Evolutionary conservation across 1,140 invertebrate species (phyloP), one percentile per base, ranked within the genome.

Genomic region (Lethrus apterus): DNA sequence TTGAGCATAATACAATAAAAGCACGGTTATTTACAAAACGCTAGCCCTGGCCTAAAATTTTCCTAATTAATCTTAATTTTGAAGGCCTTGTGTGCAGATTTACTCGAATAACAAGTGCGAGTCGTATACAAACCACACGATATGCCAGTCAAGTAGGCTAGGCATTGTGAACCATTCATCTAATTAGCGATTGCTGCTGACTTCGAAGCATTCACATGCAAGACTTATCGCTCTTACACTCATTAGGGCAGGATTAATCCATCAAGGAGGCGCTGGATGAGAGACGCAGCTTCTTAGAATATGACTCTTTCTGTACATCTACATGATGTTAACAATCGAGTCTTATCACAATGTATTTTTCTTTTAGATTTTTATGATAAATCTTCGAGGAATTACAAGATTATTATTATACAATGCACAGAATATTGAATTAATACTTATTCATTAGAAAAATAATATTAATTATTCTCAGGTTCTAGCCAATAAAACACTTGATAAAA

Each of bases 151-250:
- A 55, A 57, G 55, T 57, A 50, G 52, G 48, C 47, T 41, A 47
- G 46, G 32, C 52, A 60, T 58, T 57, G 54, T 56, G 56, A 45
- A 46, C 55, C 51, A 62, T 62, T 62, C 60, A 62, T 60, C 58
- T 62, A 62, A 62, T 62, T 62, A 62, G 56, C 56, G 50, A 54
- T 56, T 55, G 54, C 56, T 54, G 54, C 44, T 62, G 54, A 51
- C 44, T 56, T 52, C 46, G 52, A 50, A 44, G 59, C 52, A 59
- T 57, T 57, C 56, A 56, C 52, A 55, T 55, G 54, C 50, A 52
- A 59, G 60, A 62, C 60, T 62, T 62, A 62, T 62, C 60, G 58
- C 58, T 60, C 60, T 62, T 60, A 59, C 59, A 53, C 59, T 48
- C 44, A 49, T 53, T 36, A 54, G 52, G 48, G 48, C 52, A 17